phyloP scores from a whole-genome alignment of 1,140 invertebrate species.

The Arctopsyche grandis region DNA sequence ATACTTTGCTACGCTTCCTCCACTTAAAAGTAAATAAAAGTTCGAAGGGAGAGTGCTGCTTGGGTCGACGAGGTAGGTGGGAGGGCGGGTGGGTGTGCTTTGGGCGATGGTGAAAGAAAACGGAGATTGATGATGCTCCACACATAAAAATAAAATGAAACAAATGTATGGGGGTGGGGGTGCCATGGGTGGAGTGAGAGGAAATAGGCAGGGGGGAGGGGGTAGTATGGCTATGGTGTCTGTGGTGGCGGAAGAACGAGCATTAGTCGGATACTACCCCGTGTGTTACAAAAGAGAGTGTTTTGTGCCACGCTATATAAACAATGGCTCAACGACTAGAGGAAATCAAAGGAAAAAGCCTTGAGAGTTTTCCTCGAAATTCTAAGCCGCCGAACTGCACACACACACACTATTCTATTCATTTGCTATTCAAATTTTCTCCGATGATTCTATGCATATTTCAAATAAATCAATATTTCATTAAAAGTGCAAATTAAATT shows the following conservation, averaged over 20 bases:
- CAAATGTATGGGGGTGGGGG: not conserved
- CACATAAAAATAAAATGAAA: constrained; percentile 44
- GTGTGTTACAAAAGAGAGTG: not conserved
- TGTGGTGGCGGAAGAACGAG: constrained; percentile 6
- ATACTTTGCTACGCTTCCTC: constrained; percentile 43
- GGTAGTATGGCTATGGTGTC: not conserved
- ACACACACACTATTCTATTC: too few species aligned
- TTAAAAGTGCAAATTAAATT: too few species aligned
- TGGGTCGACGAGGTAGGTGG: not conserved
- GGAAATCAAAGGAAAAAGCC: constrained; percentile 18
- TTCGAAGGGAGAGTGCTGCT: constrained; percentile 19
- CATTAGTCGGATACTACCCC: constrained; percentile 23
- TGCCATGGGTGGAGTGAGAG: not conserved
- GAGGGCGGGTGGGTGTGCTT: not conserved
- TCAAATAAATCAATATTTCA: too few species aligned
- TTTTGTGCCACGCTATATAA: constrained; percentile 27
- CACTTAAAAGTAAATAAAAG: constrained; percentile 50
- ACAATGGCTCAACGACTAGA: constrained; percentile 22
- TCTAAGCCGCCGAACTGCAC: too few species aligned
- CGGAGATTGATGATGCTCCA: constrained; percentile 42
- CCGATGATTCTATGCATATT: too few species aligned
- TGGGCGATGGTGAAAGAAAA: constrained; percentile 39
- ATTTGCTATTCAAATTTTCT: too few species aligned
- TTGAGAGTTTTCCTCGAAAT: not conserved
- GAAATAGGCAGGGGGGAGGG: not conserved